Evolutionary conservation across 2,113 vertebrate genomes (phyloP).

Genomic region (Potamarius usumacintae): DNA sequence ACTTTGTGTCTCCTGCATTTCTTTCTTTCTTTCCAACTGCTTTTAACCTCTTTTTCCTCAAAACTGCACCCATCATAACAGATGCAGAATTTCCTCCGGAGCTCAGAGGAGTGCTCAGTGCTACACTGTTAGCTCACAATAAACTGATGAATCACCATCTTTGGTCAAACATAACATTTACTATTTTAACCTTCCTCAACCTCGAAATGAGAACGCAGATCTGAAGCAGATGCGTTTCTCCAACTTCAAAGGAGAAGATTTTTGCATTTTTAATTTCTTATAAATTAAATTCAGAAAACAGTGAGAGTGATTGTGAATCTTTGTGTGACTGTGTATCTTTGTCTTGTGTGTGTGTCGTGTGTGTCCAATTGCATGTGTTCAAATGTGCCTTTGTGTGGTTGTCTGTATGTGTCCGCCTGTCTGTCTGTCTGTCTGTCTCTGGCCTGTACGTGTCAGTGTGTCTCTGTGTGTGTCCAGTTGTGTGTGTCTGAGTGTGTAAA

Average conservation of each 20-base stretch:
- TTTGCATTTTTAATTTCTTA: not conserved
- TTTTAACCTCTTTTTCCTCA: not conserved
- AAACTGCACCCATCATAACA: constrained; percentile 8
- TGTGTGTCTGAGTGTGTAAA: not conserved
- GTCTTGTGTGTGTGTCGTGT: no score
- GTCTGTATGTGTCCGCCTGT: not conserved
- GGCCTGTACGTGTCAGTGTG: not conserved
- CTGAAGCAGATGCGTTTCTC: not conserved
- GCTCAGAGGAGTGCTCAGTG: not conserved
- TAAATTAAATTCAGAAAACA: not conserved
- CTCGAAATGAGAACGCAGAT: not conserved
- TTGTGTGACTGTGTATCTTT: not conserved
- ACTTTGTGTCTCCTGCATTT: constrained; percentile 39
- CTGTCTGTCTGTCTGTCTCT: not conserved
- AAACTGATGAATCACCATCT: not conserved
- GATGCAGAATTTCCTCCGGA: not conserved
- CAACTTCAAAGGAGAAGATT: not conserved
- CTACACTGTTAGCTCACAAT: not conserved
- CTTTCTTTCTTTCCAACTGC: not conserved
- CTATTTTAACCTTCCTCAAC: not conserved
- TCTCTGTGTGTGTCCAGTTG: not conserved
- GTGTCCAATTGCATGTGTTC: not conserved
- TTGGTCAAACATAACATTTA: not conserved
- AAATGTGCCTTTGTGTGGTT: not conserved
- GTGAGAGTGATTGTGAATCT: not conserved